Base-by-base conservation (phyloP, 2,113 vertebrate genomes). In the Tragelaphus scriptus region DNA sequence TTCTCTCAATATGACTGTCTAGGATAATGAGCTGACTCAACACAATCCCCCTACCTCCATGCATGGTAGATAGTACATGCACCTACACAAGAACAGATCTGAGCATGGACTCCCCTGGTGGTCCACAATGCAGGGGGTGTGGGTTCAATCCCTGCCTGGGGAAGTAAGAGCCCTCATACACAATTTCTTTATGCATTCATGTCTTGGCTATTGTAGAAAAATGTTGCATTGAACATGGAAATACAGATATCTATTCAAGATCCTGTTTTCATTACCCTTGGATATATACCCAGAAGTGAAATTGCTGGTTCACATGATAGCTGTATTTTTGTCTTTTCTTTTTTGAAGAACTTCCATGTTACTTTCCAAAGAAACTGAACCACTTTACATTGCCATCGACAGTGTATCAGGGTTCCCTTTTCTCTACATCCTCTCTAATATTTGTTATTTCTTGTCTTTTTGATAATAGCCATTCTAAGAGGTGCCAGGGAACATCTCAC, bases 41-140 rank as follows among this genome's bases (percentile, higher is more conserved):
- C 26, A 5, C 14, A 7, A 40, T 36, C 25, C 9, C 21, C 21
- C 14, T n/a, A 0, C 1, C 16, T 6, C 36, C 3, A 36, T 40
- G 51, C 13, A 36, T 84, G 1, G 9, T 5, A 23, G 9, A 53
- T 5, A 32, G 6, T 4, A 44, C 6, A 21, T 47, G 51, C 2
- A 15, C 0, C 4, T 30, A 17, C 12, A 79, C 30, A 88, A 19
- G 28, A 58, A 14, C 5, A 12, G 16, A 32, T 1, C 5, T 26
- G 28, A 47, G 3, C 6, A 3, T 25, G 40, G 40, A 44, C 36
- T 77, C 44, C 21, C 68, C 12, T 14, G 23, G 71, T 44, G 23
- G 40, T 26, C 40, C 71, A 77, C 23, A 44, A 0, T 75, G 36
- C 21, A 75, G 36, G 36, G 36, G 21, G 5, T 44, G 21, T 75